Evolutionary conservation across 2,888 invertebrate species (phyloP), one percentile per base, ranked within the genome.

Genomic region (Clusia tigrina): DNA sequence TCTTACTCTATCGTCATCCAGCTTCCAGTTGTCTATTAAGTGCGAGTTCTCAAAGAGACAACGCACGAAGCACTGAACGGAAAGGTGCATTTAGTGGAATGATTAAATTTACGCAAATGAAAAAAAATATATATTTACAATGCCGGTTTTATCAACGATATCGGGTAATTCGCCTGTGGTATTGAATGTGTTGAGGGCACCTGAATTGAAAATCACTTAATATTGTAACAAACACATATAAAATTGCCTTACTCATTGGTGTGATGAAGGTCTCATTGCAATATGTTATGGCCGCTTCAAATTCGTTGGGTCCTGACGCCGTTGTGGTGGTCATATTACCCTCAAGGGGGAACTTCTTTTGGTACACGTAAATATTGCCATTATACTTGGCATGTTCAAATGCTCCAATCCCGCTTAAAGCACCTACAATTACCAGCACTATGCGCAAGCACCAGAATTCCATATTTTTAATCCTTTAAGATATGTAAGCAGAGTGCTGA

Each of bases 251-350:
- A 88, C 88, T 81, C 78, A 84, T 84, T 62, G 87, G 85, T 60
- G 85, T 85, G 9, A 85, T 81, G 70, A 86, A 88, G 23, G 86
- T 86, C 1, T 86, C 83, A 71, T 88, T 88, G 65, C 88, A 88
- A 2, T 78, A 73, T 2, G 74, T 78, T 82, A 86, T 84, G 6
- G 85, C 74, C 1, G 75, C 77, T 46, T 81, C 74, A 2, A 86
- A 69, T 71, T 87, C 83, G 15, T 85, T 62, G 18, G 15, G 9
- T 37, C 37, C 15, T 9, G 26, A 3, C 5, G 48, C 15, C 18
- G 54, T 22, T 32, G 58, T 22, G 24, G 26, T 53, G 2, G 2
- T 23, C 57, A 26, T 24, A 12, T 1, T 25, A 48, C 24, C 1
- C 25, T 2, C 68, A 46, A 71, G 25, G 58, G 74, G 69, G 46